A percentile compares a stretch with the other conserved stretches of the same genome.
phyloP scores from a whole-genome alignment of 2,113 vertebrate genomes.

The Equus quagga region DNA sequence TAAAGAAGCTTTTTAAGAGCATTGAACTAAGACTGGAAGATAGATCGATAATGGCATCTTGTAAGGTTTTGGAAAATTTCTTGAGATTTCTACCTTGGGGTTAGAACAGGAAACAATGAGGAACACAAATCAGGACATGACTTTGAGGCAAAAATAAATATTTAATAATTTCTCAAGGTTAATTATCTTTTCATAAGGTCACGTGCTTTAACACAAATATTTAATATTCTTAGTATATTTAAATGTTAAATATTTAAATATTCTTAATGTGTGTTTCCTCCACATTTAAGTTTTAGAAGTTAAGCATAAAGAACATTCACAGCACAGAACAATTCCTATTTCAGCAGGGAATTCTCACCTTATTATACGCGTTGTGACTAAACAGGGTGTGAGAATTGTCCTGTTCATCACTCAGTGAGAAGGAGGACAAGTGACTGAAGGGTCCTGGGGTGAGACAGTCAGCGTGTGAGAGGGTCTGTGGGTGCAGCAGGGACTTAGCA shows the following conservation, averaged over 20 bases:
- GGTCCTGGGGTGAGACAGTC: conserved; percentile 80
- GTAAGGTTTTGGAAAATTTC: neutral
- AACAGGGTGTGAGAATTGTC: conserved; percentile 74
- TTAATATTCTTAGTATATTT: neutral
- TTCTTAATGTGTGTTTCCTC: neutral
- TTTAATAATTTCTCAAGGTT: neutral
- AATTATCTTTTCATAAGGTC: conserved; percentile 22
- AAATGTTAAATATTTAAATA: neutral
- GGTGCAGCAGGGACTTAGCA: conserved; percentile 75
- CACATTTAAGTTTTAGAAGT: conserved; percentile 8
- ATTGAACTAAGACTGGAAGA: conserved; percentile 51
- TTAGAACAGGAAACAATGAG: neutral
- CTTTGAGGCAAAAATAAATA: conserved; percentile 4
- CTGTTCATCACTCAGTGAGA: conserved; percentile 59
- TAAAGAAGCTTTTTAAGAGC: conserved; percentile 26
- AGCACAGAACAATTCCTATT: neutral
- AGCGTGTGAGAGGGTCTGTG: conserved; percentile 64
- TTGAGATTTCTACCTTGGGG: neutral
- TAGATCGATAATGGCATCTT: neutral
- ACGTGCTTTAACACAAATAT: neutral
- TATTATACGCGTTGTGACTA: conserved; percentile 73
- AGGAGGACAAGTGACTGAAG: conserved; percentile 82
- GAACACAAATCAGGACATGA: neutral
- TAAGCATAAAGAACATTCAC: neutral
- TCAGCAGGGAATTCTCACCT: conserved; percentile 74